Conservation (phyloP, 2,113 vertebrate genomes). For the Procavia capensis region DNA sequence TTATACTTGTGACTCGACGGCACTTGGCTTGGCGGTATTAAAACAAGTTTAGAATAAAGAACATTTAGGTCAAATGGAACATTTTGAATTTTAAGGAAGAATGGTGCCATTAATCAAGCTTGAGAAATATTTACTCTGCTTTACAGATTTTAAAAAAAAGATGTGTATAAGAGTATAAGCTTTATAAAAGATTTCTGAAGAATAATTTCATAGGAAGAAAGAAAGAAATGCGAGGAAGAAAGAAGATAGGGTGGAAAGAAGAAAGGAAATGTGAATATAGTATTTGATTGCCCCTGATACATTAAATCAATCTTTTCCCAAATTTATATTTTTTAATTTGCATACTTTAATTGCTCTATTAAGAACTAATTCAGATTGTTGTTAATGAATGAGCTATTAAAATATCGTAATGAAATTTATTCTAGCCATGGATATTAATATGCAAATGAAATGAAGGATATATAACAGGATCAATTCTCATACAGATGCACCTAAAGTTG, state of each 20-base stretch:
- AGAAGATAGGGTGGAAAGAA: not conserved
- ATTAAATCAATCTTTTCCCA: not conserved
- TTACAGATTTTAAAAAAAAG: not conserved
- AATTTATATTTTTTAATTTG: not conserved
- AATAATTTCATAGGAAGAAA: not conserved
- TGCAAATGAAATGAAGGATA: not conserved
- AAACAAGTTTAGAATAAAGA: not conserved
- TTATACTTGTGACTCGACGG: not conserved
- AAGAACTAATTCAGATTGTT: not conserved
- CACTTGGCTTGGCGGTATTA: too few relatives aligned
- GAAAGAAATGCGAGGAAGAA: not conserved
- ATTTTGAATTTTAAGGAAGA: not conserved
- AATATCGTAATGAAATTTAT: constrained; percentile 36
- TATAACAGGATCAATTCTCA: not conserved
- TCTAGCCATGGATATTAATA: not conserved
- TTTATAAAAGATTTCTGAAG: constrained; percentile 2
- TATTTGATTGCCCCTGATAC: not conserved
- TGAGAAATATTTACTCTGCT: not conserved
- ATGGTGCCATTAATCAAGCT: not conserved
- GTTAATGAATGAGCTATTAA: not conserved
- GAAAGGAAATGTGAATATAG: not conserved
- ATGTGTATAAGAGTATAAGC: not conserved
- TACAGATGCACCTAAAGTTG: not conserved
- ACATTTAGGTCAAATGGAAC: not conserved
- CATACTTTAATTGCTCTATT: constrained; percentile 1